Evolutionary conservation across 2,797 vertebrate species (phyloP).

Genomic region (Erithacus rubecula): DNA sequence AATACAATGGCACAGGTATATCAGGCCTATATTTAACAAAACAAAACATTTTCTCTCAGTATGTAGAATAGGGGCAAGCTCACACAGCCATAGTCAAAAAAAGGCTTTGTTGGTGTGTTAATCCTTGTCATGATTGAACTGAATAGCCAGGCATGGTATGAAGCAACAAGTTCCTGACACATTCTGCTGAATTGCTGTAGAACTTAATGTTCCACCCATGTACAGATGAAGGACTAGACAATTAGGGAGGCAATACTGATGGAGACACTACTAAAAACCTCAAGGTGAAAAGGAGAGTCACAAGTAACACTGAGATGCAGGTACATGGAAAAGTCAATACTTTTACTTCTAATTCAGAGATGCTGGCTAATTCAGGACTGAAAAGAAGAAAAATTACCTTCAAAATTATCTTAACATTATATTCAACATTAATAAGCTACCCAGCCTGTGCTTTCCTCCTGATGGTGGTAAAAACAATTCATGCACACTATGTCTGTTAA

Average conservation of each 20-base stretch:
- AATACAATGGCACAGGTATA: background rate
- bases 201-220: background rate
- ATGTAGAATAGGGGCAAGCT: background rate
- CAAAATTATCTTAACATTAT: background rate
- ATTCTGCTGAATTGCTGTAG: background rate
- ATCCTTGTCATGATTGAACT: background rate
- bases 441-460: background rate
- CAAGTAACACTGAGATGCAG: background rate
- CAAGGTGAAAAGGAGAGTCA: background rate
- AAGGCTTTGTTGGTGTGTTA: background rate
- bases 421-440: background rate
- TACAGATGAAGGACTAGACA: background rate
- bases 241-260: background rate
- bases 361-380: background rate
- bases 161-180: background rate
- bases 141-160: background rate
- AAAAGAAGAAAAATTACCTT: background rate
- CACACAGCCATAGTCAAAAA: background rate
- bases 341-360: background rate
- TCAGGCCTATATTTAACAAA: background rate
- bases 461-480: background rate
- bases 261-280: background rate
- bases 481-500: background rate
- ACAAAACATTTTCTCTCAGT: background rate
- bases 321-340: background rate